Evolutionary conservation across 2,888 invertebrate species (phyloP).

Genomic region (Drosophila koepferae): DNA sequence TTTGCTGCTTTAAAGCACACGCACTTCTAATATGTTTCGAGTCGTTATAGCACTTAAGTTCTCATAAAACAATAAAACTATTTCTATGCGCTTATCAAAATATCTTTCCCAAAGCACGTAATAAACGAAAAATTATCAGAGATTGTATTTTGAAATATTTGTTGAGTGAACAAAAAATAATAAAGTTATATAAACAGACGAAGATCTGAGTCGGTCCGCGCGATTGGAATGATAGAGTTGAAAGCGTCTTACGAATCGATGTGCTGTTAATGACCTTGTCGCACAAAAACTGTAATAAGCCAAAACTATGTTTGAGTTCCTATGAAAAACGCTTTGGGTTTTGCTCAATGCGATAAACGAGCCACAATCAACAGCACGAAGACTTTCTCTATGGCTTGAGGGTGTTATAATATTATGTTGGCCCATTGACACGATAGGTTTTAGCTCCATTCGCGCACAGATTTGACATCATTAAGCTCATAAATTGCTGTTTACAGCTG

Average conservation of each 20-base stretch:
- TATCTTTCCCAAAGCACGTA: constrained; percentile 8
- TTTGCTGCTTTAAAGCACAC: background rate
- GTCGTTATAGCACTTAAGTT: background rate
- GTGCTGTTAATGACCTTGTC: constrained; percentile 57
- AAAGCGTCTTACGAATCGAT: constrained; percentile 29
- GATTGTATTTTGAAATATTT: constrained; percentile 31
- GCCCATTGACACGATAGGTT: constrained; percentile 68
- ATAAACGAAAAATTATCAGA: constrained; percentile 10
- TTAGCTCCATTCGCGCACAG: constrained; percentile 35
- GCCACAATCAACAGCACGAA: constrained; percentile 27
- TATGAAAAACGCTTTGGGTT: constrained; percentile 54
- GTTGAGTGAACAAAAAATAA: constrained; percentile 3
- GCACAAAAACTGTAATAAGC: constrained; percentile 40
- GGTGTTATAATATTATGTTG: constrained; percentile 61
- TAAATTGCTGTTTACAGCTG: constrained; percentile 47
- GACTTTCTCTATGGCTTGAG: constrained; percentile 70
- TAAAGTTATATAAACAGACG: constrained; percentile 18
- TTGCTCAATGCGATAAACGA: constrained; percentile 53
- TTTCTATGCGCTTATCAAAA: background rate
- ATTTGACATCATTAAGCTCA: constrained; percentile 67
- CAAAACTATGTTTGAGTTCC: constrained; percentile 46
- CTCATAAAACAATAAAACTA: background rate
- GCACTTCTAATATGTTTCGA: no score
- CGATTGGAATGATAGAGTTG: constrained; percentile 5
- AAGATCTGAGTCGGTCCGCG: background rate